Evolutionary conservation across 2,113 vertebrate species (phyloP).

Genomic region (Kobus ellipsiprymnus): DNA sequence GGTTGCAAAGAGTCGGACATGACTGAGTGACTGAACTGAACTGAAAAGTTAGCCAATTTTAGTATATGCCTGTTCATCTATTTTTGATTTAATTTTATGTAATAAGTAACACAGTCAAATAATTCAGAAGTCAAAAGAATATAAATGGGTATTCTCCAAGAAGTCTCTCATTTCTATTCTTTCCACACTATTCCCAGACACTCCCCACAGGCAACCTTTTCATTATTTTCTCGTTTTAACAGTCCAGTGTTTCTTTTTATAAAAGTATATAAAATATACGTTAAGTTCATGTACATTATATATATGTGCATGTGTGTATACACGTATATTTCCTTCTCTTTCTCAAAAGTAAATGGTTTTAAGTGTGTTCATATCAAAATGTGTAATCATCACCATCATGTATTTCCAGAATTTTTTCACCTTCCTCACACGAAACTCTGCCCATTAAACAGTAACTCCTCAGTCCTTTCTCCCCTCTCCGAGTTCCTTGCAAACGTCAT

Average conservation of each 20-base stretch:
- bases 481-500: background rate
- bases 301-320: background rate
- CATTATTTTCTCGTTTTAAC: background rate
- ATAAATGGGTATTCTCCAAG: background rate
- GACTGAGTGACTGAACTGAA: too few relatives aligned
- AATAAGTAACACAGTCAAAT: background rate
- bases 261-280: background rate
- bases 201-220: background rate
- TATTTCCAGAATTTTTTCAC: background rate
- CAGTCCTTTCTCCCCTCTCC: background rate
- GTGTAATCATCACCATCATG: background rate
- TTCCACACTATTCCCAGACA: background rate
- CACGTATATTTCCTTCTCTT: background rate
- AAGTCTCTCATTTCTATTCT: background rate
- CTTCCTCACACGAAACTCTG: background rate
- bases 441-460: background rate
- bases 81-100: background rate
- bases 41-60: background rate
- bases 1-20: too few relatives aligned
- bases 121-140: background rate
- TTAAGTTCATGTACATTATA: background rate
- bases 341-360: background rate
- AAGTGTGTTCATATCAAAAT: background rate
- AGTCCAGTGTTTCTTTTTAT: background rate
- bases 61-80: background rate